Evolutionary conservation across 2,797 vertebrate genomes (phyloP).

Genomic region (Naso thynnoides): DNA sequence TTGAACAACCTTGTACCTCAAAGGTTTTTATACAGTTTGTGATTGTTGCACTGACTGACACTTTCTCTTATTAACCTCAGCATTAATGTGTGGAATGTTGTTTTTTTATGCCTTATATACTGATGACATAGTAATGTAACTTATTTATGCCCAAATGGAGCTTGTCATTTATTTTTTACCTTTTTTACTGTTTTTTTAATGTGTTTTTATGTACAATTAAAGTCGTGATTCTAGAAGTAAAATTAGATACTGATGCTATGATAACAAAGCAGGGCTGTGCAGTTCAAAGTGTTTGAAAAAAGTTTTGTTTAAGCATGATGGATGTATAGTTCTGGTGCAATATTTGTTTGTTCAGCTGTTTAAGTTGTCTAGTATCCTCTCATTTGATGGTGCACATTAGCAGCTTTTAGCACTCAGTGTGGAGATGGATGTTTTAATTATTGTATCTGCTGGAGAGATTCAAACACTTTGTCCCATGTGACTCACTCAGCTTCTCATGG

Average conservation of each 20-base stretch:
- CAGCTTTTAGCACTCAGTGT: constrained; percentile 20
- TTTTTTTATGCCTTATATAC: constrained; percentile 80
- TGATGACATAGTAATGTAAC: constrained; percentile 82
- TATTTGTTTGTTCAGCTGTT: constrained; percentile 30
- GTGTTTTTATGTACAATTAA: constrained; percentile 38
- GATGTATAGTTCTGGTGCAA: constrained; percentile 14
- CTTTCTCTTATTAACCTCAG: constrained; percentile 75
- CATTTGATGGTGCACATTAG: neutral
- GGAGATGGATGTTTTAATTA: constrained; percentile 11
- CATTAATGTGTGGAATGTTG: constrained; percentile 70
- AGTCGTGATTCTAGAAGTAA: constrained; percentile 41
- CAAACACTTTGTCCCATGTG: constrained; percentile 45
- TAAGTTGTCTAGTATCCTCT: constrained; percentile 38
- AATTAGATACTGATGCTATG: constrained; percentile 20
- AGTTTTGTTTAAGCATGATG: constrained; percentile 45
- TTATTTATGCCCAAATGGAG: constrained; percentile 73
- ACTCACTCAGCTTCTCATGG: constrained; percentile 49
- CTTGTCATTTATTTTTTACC: constrained; percentile 56
- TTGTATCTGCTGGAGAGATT: constrained; percentile 13
- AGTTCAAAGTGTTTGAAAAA: constrained; percentile 59
- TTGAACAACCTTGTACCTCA: constrained; percentile 80
- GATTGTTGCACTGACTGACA: constrained; percentile 81
- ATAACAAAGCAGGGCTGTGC: constrained; percentile 42
- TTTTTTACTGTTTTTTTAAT: constrained; percentile 46
- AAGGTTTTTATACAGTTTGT: constrained; percentile 63